These are phyloP conservation scores for Ferrisia virgata DNA, from an alignment of 2,888 invertebrate species.

Conservation along the genomic window DNA sequence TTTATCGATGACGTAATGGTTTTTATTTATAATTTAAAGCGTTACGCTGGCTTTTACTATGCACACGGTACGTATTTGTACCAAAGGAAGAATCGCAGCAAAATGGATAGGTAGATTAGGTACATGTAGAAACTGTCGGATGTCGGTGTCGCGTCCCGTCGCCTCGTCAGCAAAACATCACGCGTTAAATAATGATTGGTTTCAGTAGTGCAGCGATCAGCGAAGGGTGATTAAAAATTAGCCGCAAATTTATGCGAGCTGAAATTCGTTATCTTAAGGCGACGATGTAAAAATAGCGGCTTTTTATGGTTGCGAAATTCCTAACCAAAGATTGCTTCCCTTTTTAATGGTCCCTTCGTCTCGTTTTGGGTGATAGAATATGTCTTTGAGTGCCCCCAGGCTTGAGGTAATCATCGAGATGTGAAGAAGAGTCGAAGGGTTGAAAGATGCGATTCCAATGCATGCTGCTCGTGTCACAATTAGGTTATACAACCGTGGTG, in stretches of 20 bases:
- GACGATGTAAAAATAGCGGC: not conserved
- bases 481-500: slow-evolving; percentile 40
- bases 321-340: not conserved
- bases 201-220: not conserved
- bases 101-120: too few species aligned
- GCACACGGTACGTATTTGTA: not conserved
- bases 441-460: slow-evolving; percentile 44
- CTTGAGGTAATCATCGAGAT: slow-evolving; percentile 40
- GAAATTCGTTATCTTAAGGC: slow-evolving; percentile 7
- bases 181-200: not conserved
- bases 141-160: not conserved
- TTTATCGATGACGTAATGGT: slow-evolving; percentile 5
- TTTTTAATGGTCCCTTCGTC: not conserved
- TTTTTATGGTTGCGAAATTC: not conserved
- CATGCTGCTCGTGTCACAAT: slow-evolving; percentile 43
- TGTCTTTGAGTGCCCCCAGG: slow-evolving; percentile 41
- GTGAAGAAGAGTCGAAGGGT: slow-evolving; percentile 36
- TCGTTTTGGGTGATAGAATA: not conserved
- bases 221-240: not conserved
- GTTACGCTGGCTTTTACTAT: not conserved
- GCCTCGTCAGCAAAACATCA: not conserved
- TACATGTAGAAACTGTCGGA: too few species aligned
- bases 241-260: not conserved
- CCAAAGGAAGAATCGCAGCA: not conserved
- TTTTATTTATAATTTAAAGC: not conserved